phyloP scores from a whole-genome alignment of 2,888 invertebrate genomes.

The Parapristionchus giblindavisi region DNA sequence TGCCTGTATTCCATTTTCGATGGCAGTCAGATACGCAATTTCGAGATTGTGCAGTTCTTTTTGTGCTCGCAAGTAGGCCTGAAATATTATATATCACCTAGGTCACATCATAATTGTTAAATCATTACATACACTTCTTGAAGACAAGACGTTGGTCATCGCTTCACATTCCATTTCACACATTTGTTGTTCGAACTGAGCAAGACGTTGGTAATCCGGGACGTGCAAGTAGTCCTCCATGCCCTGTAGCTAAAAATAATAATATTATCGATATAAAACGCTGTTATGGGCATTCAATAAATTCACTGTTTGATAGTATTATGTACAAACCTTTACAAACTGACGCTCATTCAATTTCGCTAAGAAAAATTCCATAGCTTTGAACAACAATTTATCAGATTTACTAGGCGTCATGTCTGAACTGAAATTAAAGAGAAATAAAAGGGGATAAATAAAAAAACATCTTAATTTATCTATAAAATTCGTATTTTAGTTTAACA shows the following conservation, averaged over 20 bases:
- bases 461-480: background rate
- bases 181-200: slow-evolving; percentile 1
- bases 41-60: background rate
- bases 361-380: slow-evolving; percentile 2
- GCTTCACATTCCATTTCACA: slow-evolving; percentile 5
- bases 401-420: slow-evolving; percentile 9
- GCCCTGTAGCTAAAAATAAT: slow-evolving; percentile 4
- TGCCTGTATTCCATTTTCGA: background rate
- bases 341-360: slow-evolving; percentile 3
- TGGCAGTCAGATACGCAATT: background rate
- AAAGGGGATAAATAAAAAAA: background rate
- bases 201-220: slow-evolving; percentile 5
- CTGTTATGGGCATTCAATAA: background rate
- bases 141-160: background rate
- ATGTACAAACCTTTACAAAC: background rate
- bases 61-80: slow-evolving; percentile 8
- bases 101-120: too few relatives aligned
- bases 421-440: background rate
- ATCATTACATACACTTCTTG: slow-evolving; percentile 1
- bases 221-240: slow-evolving; percentile 30
- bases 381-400: slow-evolving; percentile 4
- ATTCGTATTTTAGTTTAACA: background rate
- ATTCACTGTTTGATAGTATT: background rate
- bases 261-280: background rate
- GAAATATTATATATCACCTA: too few relatives aligned